Evolutionary conservation across 2,113 vertebrate species (phyloP).

Genomic region (Myocastor coypus): DNA sequence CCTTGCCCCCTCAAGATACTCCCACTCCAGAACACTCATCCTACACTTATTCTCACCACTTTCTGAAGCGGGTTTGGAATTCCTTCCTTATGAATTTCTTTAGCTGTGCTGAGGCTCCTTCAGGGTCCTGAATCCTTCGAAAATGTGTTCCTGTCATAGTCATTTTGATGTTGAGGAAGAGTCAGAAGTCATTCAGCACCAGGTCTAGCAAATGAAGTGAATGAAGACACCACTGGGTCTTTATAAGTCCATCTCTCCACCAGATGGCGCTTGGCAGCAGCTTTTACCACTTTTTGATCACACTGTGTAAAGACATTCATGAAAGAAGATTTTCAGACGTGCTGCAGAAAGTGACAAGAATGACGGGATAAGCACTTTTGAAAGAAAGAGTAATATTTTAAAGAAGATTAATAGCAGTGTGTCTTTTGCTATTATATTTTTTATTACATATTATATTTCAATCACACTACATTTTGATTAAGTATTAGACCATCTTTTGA

Average conservation of each 20-base stretch:
- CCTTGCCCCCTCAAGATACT: neutral
- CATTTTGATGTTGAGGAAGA: neutral
- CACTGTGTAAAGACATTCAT: neutral
- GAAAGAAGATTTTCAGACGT: neutral
- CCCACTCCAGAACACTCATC: neutral
- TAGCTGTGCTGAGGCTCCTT: neutral
- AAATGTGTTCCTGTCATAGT: neutral
- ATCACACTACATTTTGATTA: neutral
- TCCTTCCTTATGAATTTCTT: neutral
- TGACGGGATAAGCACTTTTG: neutral
- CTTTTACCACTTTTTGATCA: neutral
- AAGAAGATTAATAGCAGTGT: neutral
- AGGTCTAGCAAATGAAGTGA: neutral
- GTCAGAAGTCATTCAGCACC: neutral
- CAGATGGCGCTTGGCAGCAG: neutral
- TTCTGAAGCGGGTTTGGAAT: neutral
- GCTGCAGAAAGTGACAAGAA: neutral
- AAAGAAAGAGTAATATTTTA: neutral
- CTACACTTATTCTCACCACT: neutral
- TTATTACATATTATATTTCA: neutral
- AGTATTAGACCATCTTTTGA: neutral
- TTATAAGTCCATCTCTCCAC: neutral
- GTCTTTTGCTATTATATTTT: neutral
- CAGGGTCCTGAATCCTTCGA: neutral
- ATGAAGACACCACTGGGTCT: neutral